phyloP scores from a whole-genome alignment of 2,113 vertebrate genomes.

The Chiloscyllium plagiosum region DNA sequence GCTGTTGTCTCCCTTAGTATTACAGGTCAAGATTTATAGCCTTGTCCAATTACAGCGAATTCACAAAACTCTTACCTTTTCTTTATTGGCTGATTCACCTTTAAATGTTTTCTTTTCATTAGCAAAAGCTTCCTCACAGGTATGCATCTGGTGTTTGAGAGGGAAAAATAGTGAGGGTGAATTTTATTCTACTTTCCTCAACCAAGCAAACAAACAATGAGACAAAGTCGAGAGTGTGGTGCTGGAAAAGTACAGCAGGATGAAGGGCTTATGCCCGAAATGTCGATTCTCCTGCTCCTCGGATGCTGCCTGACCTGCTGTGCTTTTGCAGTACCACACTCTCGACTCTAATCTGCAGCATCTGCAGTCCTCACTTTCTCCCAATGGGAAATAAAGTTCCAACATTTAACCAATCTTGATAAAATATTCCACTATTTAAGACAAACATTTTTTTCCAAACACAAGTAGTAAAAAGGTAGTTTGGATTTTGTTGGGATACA shows the following conservation, averaged over 20 bases:
- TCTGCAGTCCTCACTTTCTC: too few relatives aligned
- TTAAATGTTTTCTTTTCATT: slow-evolving; percentile 9
- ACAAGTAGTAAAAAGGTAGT: background rate
- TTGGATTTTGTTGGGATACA: background rate
- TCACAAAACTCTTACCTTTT: background rate
- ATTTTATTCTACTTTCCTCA: too few relatives aligned
- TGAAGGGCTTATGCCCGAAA: too few relatives aligned
- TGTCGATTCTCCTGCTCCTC: too few relatives aligned
- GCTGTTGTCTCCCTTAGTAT: too few relatives aligned
- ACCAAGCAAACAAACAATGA: background rate
- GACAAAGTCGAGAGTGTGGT: too few relatives aligned
- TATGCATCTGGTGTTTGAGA: background rate
- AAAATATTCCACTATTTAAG: background rate
- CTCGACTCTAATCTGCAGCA: too few relatives aligned
- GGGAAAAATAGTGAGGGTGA: background rate
- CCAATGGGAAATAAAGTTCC: background rate
- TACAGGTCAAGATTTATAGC: too few relatives aligned
- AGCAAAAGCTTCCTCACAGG: background rate
- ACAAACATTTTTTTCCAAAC: background rate
- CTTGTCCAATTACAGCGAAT: background rate
- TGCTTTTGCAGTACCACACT: too few relatives aligned
- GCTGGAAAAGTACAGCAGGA: too few relatives aligned
- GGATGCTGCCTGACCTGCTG: too few relatives aligned
- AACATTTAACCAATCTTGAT: background rate
- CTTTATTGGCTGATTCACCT: background rate